Base-by-base conservation (phyloP, 2,797 vertebrate species). In the Sebastiscus albofasciatus region DNA sequence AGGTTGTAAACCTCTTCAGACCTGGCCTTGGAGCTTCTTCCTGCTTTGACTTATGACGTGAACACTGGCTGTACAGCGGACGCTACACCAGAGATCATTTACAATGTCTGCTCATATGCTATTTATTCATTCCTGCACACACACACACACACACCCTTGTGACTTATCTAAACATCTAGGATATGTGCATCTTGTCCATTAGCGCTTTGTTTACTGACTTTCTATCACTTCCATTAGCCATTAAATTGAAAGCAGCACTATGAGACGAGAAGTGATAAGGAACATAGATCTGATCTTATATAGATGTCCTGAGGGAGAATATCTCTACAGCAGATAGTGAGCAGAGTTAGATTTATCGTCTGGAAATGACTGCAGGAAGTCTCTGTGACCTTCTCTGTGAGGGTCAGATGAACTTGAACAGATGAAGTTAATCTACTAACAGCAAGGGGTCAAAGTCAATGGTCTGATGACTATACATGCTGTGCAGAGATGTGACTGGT, bases 1-100 rank as follows among this genome's bases (percentile, higher is more conserved):
- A 90, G 85, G 92, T 92, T 93, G 92, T 93, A 95, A 94, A 92
- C 87, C 91, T 90, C 91, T 87, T 92, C 89, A 80, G 91, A 87
- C 85, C 81, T 86, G 90, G 89, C 89, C 90, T 91, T 88, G 87
- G 85, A 88, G 75, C 80, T 56, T 89, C 87, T 85, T 83, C 79
- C 87, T 92, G 86, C 89, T 92, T 90, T 89, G 86, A 90, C 86
- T 87, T 86, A 80, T 79, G 75, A 84, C 71, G 69, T 80, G 77
- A 80, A 80, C 67, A 59, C 54, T 81, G 71, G 72, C 78, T 72
- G 58, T 46, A 54, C 31, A 62, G 80, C 77, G 91, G 82, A 90
- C 83, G 77, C 72, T 26, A 88, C 85, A 90, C 81, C 36, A 67
- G 70, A 58, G 42, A 79, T 69, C 64, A 64, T 3, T 31, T 20